Conservation (phyloP, 2,113 vertebrate genomes). For the Sapajus apella region DNA sequence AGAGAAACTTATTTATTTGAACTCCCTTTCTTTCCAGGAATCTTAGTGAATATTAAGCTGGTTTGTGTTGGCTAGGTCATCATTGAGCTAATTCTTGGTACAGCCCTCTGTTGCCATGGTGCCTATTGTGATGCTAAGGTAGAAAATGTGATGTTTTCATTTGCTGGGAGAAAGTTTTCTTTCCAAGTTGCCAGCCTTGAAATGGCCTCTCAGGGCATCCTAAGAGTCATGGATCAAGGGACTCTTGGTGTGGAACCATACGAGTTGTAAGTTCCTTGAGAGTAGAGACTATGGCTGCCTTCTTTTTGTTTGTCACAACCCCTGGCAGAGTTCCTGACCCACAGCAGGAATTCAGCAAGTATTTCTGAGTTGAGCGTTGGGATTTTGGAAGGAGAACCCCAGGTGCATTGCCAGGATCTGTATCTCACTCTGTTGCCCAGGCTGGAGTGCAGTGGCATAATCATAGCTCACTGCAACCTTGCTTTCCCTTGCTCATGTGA, state of each 20-base stretch:
- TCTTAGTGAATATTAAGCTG: conserved; percentile 32
- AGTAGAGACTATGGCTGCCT: conserved; percentile 15
- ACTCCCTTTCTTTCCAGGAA: conserved; percentile 53
- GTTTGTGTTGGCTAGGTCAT: conserved; percentile 51
- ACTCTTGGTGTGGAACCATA: background rate
- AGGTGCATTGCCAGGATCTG: background rate
- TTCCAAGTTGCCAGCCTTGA: conserved; percentile 17
- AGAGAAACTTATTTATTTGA: conserved; percentile 56
- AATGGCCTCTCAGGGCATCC: background rate
- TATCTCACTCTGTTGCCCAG: background rate
- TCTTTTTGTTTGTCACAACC: conserved; percentile 40
- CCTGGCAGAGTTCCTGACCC: conserved; percentile 9
- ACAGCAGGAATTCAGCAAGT: conserved; percentile 18
- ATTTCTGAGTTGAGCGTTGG: background rate
- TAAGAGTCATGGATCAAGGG: background rate
- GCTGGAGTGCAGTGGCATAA: background rate
- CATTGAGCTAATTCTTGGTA: conserved; percentile 61
- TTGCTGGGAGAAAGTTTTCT: conserved; percentile 22
- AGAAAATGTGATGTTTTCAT: conserved; percentile 57
- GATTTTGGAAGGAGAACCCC: conserved; percentile 30
- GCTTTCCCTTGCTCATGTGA: background rate
- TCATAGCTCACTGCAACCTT: background rate
- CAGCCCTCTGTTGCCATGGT: conserved; percentile 39
- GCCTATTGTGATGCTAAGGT: conserved; percentile 43
- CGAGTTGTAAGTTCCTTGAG: background rate